These are phyloP conservation scores for Montipora foliosa DNA, from an alignment of 64 coral and sea anemone species.

Conservation along the genomic window DNA sequence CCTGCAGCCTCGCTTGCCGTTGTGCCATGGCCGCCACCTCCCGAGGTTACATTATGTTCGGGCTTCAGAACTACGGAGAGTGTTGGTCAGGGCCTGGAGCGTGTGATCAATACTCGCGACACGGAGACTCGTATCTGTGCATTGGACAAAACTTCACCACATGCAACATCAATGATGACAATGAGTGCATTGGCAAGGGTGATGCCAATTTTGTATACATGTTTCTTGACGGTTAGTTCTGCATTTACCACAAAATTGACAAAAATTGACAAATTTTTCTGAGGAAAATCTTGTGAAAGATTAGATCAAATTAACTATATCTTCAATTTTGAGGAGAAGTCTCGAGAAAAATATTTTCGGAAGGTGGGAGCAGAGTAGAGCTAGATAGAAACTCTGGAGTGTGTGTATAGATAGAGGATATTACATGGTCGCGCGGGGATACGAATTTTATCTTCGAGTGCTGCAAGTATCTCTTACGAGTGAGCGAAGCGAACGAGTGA, in stretches of 20 bases:
- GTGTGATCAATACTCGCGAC: constrained; percentile 24
- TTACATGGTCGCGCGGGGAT: too few species aligned
- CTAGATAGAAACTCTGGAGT: too few species aligned
- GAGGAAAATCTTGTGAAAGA: too few species aligned
- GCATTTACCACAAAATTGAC: background rate
- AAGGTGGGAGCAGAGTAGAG: too few species aligned
- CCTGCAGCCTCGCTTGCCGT: constrained; percentile 7
- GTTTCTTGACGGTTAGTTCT: constrained; percentile 20
- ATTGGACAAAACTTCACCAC: constrained; percentile 30
- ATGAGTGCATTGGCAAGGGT: constrained; percentile 29
- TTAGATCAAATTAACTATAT: too few species aligned
- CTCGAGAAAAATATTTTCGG: too few species aligned
- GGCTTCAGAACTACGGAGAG: constrained; percentile 55
- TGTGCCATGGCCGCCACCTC: background rate
- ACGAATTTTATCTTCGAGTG: too few species aligned
- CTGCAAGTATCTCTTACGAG: too few species aligned
- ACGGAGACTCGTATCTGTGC: constrained; percentile 35
- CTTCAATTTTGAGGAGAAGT: too few species aligned
- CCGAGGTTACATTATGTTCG: constrained; percentile 34
- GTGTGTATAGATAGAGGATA: too few species aligned
- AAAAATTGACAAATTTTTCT: too few species aligned
- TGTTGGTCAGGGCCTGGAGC: constrained; percentile 59
- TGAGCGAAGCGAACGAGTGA: too few species aligned
- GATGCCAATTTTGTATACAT: constrained; percentile 41
- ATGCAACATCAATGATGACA: constrained; percentile 9